Evolutionary conservation across 2,888 invertebrate species (phyloP).

Genomic region (Notodonta dromedarius): DNA sequence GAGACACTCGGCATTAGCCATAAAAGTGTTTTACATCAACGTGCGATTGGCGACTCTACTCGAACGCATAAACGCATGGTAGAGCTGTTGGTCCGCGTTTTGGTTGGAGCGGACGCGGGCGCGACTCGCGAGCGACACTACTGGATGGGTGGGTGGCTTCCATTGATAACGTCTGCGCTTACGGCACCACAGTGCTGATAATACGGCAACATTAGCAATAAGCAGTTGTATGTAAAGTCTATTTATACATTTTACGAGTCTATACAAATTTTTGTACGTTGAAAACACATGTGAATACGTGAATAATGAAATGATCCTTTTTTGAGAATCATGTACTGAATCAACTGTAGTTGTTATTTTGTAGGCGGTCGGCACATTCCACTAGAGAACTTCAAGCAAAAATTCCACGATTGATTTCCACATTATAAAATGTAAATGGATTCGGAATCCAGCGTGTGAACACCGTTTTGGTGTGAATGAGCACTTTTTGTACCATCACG

Average conservation of each 20-base stretch:
- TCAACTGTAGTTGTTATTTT: conserved; percentile 79
- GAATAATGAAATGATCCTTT: conserved; percentile 79
- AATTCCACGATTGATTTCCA: conserved; percentile 82
- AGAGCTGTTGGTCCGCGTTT: conserved; percentile 23
- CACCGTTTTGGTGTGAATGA: conserved; percentile 76
- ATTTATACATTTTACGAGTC: conserved; percentile 84
- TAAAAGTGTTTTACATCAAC: too few species aligned
- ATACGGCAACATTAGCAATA: conserved; percentile 79
- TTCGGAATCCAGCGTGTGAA: conserved; percentile 75
- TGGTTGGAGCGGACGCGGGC: conserved; percentile 14
- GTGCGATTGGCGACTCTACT: too few species aligned
- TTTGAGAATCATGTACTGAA: conserved; percentile 83
- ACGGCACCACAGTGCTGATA: conserved; percentile 49
- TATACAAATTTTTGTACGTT: conserved; percentile 83
- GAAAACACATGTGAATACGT: conserved; percentile 75
- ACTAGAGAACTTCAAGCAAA: conserved; percentile 76
- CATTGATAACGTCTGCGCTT: conserved; percentile 42
- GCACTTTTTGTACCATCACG: conserved; percentile 83
- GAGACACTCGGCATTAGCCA: too few species aligned
- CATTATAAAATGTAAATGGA: conserved; percentile 77
- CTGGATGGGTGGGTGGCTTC: conserved; percentile 41
- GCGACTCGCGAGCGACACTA: conserved; percentile 27
- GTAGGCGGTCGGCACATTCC: conserved; percentile 84
- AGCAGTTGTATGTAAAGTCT: conserved; percentile 83
- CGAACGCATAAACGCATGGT: too few species aligned